Conservation (phyloP, 2,888 invertebrate species). For the Epistrophe grossulariae region DNA sequence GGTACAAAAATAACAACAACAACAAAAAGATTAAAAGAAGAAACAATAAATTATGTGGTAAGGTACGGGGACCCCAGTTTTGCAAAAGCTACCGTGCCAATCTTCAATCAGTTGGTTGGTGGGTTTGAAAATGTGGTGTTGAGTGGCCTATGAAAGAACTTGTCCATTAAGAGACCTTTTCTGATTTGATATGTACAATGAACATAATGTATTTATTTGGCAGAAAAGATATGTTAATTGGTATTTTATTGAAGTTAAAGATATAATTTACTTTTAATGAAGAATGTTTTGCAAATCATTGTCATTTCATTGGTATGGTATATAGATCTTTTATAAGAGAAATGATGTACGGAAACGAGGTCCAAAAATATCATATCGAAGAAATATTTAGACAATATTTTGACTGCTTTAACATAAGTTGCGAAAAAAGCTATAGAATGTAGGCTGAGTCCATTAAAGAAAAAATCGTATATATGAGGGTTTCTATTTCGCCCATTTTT, state of each 20-base stretch:
- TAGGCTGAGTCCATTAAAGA: too few species aligned
- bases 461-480: too few species aligned
- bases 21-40: constrained; percentile 13
- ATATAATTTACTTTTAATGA: background rate
- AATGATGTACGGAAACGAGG: too few species aligned
- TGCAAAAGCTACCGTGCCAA: constrained; percentile 42
- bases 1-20: background rate
- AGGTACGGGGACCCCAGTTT: constrained; percentile 41
- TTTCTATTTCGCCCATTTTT: too few species aligned
- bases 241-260: constrained; percentile 21
- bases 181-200: background rate
- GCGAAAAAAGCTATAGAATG: too few species aligned
- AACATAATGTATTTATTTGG: background rate
- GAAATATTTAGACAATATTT: too few species aligned
- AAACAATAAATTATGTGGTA: constrained; percentile 40
- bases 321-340: too few species aligned
- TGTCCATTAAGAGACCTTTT: constrained; percentile 45
- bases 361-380: too few species aligned
- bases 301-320: too few species aligned
- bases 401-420: too few species aligned
- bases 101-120: background rate
- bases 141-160: constrained; percentile 23
- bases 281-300: background rate
- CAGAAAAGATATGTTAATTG: constrained; percentile 45
- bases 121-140: constrained; percentile 19